These are phyloP conservation scores for Metopia argyrocephala DNA, from an alignment of 2,888 invertebrate species.

Conservation along the genomic window DNA sequence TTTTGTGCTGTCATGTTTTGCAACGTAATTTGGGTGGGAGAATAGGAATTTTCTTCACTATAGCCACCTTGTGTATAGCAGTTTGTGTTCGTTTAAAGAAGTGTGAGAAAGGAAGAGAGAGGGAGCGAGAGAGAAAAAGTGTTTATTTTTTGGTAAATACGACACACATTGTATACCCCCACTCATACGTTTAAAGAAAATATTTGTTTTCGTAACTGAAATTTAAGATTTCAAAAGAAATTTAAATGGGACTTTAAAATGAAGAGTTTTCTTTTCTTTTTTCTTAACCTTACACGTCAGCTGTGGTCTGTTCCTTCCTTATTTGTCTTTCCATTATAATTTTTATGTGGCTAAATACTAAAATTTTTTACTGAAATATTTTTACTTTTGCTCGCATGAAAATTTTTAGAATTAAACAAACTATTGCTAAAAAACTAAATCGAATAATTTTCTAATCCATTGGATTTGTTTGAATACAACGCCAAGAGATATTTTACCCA, in stretches of 20 bases:
- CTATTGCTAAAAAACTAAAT: too few species aligned
- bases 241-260: neutral
- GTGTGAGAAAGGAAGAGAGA: neutral
- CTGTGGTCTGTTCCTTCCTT: neutral
- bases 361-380: neutral
- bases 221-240: too few species aligned
- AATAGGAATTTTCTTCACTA: neutral
- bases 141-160: neutral
- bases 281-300: neutral
- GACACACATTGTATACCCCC: neutral
- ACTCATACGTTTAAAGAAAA: neutral
- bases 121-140: neutral
- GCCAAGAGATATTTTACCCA: too few species aligned
- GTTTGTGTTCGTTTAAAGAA: neutral
- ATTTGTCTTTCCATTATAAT: conserved; percentile 8
- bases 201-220: neutral
- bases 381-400: too few species aligned
- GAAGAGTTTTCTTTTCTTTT: neutral
- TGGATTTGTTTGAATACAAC: too few species aligned
- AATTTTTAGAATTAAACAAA: too few species aligned
- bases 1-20: conserved; percentile 9
- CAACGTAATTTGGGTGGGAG: too few species aligned
- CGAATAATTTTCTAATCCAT: too few species aligned
- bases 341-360: conserved; percentile 1
- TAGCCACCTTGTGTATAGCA: neutral